Evolutionary conservation across 2,888 invertebrate genomes (phyloP).

Genomic region (Acanthosepion pharaonis): DNA sequence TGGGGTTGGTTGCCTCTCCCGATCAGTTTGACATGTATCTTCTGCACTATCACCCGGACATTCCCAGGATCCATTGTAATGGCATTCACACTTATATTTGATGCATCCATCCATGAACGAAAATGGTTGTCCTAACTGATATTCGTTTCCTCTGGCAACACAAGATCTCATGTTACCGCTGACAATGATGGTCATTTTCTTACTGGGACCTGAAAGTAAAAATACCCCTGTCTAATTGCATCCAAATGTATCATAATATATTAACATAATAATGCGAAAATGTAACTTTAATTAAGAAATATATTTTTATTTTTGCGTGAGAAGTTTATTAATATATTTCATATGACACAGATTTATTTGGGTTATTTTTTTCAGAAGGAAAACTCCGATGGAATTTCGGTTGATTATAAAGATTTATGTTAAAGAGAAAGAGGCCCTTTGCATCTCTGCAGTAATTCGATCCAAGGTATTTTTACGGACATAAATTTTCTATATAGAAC

Average conservation of each 20-base stretch:
- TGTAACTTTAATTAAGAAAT: too few species aligned
- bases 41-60: conserved; percentile 61
- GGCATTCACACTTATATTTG: conserved; percentile 58
- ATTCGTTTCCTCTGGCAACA: not conserved
- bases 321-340: too few species aligned
- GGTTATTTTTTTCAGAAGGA: too few species aligned
- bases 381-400: rapidly evolving
- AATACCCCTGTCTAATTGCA: not conserved
- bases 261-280: too few species aligned
- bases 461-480: too few species aligned
- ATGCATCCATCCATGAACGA: conserved; percentile 20
- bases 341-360: too few species aligned
- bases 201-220: not conserved
- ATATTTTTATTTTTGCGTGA: too few species aligned
- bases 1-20: not conserved
- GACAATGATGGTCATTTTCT: not conserved
- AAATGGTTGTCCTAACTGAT: not conserved
- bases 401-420: too few species aligned
- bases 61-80: conserved; percentile 62
- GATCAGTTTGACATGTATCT: conserved; percentile 56
- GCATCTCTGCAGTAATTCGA: too few species aligned
- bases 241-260: too few species aligned
- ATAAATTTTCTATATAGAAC: too few species aligned
- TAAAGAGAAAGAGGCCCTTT: too few species aligned
- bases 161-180: not conserved